Conservation (phyloP, 2,888 invertebrate species). For the Agrochola lychnidis region DNA sequence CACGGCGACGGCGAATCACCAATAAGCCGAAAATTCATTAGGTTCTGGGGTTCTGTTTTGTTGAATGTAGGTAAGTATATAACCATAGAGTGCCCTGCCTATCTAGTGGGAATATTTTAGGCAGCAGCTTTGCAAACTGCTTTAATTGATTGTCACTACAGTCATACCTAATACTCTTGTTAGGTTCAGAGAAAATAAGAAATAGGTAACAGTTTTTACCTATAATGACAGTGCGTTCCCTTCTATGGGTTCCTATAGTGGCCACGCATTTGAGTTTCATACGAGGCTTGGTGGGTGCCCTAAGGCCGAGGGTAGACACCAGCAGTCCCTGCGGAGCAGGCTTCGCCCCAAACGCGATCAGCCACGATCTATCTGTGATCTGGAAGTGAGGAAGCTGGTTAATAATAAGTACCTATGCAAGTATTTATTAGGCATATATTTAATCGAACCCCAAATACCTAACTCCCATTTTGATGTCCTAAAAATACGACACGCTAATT, state of each 20-base stretch:
- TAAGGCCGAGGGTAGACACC: slow-evolving; percentile 82
- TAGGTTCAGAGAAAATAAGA: neutral
- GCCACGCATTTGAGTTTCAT: slow-evolving; percentile 86
- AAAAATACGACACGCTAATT: neutral
- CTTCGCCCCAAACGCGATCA: slow-evolving; percentile 80
- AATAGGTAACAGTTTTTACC: slow-evolving; percentile 68
- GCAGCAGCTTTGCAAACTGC: neutral
- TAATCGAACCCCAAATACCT: neutral
- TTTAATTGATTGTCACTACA: neutral
- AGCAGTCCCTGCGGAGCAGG: slow-evolving; percentile 83
- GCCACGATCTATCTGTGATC: slow-evolving; percentile 82
- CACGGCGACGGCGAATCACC: too few species aligned
- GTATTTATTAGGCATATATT: neutral
- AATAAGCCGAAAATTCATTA: too few species aligned
- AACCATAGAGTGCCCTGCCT: neutral
- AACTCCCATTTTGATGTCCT: neutral
- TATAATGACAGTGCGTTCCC: slow-evolving; percentile 83
- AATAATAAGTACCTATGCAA: neutral
- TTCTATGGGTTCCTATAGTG: slow-evolving; percentile 81
- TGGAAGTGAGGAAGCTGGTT: slow-evolving; percentile 57
- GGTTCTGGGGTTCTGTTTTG: neutral
- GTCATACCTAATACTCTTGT: neutral
- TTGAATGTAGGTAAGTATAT: neutral
- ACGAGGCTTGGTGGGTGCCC: slow-evolving; percentile 79
- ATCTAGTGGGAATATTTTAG: neutral